Evolutionary conservation across 2,797 vertebrate genomes (phyloP), one percentile per base, ranked within the genome.

Genomic region (Echeneis naucrates): DNA sequence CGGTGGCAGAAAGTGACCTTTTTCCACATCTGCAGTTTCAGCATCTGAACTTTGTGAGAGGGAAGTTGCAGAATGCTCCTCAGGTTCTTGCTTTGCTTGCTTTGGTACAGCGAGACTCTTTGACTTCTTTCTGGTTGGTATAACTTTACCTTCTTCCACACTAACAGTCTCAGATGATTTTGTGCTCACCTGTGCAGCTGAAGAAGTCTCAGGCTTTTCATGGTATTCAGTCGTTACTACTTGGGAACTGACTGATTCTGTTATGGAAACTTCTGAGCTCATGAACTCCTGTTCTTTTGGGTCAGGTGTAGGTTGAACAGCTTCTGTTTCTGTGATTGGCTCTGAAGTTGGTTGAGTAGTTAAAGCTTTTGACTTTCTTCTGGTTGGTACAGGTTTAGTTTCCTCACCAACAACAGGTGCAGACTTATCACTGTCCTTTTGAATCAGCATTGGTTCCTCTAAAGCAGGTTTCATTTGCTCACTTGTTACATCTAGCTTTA

Each of bases 331-430:
- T 37, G 32, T 67, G 17, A 59, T 37, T 6, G 33, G n/a, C 0
- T 26, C 37, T 48, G 26, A 50, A 48, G 19, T 12, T 21, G 23
- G 32, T 6, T 60, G 44, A 27, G 16, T 16, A 12, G 42, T 12
- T 1, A 2, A 42, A 16, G 38, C 55, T 50, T 77, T 84, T 26
- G 72, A 32, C 51, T 70, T 85, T 42, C 73, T 82, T 51, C 81
- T 81, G 59, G 60, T 59, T 38, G 80, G 63, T n/a, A 53, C 27
- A 55, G 44, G 57, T 47, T 64, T 77, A 14, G 53, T 71, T 38
- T 69, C 77, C n/a, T 59, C 26, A 51, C 16, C 8, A 35, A 32
- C 32, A 8, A 9, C 30, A 35, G 38, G 13, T 23, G 40, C 23
- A 47, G 56, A 32, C 53, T 55, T 27, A 12, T 75, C 54, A 50